A percentile compares a stretch with the other conserved stretches of the same genome.
Conservation (phyloP, 2,888 invertebrate species). For the Pyrgus malvae region DNA sequence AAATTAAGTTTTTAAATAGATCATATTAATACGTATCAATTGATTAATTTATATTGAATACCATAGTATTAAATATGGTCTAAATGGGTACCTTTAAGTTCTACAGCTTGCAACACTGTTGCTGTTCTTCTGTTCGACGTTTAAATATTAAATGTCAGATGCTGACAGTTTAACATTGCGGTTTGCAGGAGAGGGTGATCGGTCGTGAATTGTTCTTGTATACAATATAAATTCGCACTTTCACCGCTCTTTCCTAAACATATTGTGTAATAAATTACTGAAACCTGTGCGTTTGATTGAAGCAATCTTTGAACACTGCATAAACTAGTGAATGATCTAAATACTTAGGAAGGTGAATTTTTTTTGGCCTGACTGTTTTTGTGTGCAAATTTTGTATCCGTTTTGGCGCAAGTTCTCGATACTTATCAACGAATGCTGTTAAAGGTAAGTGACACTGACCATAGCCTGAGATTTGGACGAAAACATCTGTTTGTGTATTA, state of each 20-base stretch:
- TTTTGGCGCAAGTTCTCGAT: conserved; percentile 52
- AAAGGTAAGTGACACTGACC: conserved; percentile 51
- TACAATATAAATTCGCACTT: conserved; percentile 55
- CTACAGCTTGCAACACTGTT: not conserved
- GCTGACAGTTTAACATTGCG: conserved; percentile 65
- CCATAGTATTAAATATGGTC: too few relatives aligned
- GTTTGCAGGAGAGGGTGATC: conserved; percentile 54
- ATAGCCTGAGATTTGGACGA: not conserved
- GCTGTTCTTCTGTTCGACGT: not conserved
- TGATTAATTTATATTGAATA: too few relatives aligned
- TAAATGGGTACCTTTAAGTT: not conserved
- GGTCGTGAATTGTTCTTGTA: conserved; percentile 41
- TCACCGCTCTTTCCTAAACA: conserved; percentile 47
- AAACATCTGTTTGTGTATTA: conserved; percentile 12
- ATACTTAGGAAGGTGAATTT: conserved; percentile 49
- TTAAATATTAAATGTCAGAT: not conserved
- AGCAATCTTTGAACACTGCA: conserved; percentile 1
- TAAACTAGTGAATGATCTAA: conserved; percentile 31
- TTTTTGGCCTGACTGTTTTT: conserved; percentile 55
- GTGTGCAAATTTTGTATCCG: conserved; percentile 49
- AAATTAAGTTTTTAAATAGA: too few relatives aligned
- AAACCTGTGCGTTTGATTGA: conserved; percentile 23
- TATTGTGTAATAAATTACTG: conserved; percentile 46
- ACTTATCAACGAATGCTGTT: conserved; percentile 42
- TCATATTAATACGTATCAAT: too few relatives aligned